Evolutionary conservation across 1,140 invertebrate species (phyloP).

Genomic region (Rhopalosiphum padi): DNA sequence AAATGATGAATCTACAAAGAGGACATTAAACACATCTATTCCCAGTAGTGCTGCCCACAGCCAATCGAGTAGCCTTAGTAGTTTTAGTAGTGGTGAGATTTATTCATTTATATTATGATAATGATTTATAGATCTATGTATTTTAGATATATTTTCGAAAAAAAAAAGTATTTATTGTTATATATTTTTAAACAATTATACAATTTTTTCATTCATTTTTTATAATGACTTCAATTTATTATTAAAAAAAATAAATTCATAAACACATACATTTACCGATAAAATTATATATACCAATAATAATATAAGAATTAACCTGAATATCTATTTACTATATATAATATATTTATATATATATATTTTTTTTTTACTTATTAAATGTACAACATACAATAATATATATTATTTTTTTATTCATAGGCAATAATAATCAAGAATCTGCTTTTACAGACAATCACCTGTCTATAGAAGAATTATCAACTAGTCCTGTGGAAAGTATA

Average conservation of each 20-base stretch:
- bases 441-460: constrained; percentile 38
- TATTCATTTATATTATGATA: background rate
- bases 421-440: constrained; percentile 55
- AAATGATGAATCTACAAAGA: constrained; percentile 22
- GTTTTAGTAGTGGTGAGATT: constrained; percentile 68
- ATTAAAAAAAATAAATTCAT: background rate
- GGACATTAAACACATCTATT: constrained; percentile 59
- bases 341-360: too few relatives aligned
- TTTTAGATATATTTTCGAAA: background rate
- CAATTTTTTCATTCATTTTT: background rate
- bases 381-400: background rate
- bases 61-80: constrained; percentile 68
- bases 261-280: background rate
- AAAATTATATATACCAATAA: background rate
- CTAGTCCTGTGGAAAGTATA: constrained; percentile 37
- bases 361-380: background rate
- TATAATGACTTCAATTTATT: background rate
- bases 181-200: background rate
- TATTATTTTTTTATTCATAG: background rate
- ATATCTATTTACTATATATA: background rate
- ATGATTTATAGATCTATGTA: background rate
- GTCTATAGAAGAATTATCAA: constrained; percentile 48
- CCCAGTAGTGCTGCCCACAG: constrained; percentile 61
- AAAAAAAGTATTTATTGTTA: background rate
- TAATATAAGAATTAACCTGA: background rate